These are phyloP conservation scores for Irena cyanogastra DNA, from an alignment of 2,113 vertebrate species.

Conservation along the genomic window DNA sequence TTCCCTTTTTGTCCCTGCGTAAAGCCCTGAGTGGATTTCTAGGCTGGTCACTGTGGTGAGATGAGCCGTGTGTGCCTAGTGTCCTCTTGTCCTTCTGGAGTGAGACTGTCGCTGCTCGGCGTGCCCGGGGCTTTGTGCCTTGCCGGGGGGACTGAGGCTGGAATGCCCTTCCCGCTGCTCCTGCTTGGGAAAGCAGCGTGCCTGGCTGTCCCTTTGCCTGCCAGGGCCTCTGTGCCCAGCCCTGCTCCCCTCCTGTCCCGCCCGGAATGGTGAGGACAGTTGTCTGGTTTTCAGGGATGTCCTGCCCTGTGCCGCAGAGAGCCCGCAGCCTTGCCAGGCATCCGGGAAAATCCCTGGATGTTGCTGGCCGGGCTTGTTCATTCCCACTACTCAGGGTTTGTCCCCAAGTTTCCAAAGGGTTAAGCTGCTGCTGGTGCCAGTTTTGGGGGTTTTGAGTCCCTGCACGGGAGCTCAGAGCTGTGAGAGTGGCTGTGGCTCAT, in stretches of 20 bases:
- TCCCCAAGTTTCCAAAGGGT: not conserved
- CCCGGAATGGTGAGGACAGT: not conserved
- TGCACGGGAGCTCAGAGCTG: not conserved
- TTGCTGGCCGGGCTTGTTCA: not conserved
- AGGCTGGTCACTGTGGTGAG: not conserved
- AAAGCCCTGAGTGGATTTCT: not conserved
- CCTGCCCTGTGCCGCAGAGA: not conserved
- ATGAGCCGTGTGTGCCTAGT: not conserved
- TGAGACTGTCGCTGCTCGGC: rapidly evolving
- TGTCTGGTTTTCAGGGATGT: not conserved
- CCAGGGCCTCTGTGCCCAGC: not conserved
- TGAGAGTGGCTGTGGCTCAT: not conserved
- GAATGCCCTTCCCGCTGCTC: not conserved
- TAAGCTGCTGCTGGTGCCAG: not conserved
- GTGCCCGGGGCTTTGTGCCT: not conserved
- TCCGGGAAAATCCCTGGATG: rapidly evolving
- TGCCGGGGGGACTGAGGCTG: not conserved
- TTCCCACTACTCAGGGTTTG: rapidly evolving
- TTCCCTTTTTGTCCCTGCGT: not conserved
- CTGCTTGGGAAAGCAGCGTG: not conserved
- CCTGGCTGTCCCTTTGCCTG: not conserved
- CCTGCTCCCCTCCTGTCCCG: not conserved
- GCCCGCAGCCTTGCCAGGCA: not conserved
- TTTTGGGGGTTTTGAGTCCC: not conserved
- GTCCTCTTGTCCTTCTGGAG: not conserved